These are phyloP conservation scores for Nannobrachium achirus DNA, from an alignment of 2,113 vertebrate genomes.

Conservation along the genomic window DNA sequence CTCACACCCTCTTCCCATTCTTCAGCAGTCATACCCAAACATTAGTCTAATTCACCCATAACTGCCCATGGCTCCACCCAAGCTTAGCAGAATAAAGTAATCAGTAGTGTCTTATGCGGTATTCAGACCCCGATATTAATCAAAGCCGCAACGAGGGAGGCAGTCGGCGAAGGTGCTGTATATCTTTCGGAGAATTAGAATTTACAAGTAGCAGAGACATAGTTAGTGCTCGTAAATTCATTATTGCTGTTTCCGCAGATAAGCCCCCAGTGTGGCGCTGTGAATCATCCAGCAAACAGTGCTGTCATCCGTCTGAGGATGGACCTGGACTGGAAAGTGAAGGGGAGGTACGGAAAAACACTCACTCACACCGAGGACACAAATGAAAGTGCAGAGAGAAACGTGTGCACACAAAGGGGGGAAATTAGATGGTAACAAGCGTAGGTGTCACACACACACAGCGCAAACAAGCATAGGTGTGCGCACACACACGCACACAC, in stretches of 20 bases:
- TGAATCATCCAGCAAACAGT: conserved; percentile 29
- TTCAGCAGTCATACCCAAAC: conserved; percentile 30
- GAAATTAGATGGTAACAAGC: conserved; percentile 13
- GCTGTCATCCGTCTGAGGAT: conserved; percentile 19
- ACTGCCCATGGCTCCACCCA: conserved; percentile 30
- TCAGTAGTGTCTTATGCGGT: conserved; percentile 22
- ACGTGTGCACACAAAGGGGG: background rate
- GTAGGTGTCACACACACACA: too few species aligned
- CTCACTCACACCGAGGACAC: background rate
- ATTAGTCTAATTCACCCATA: conserved; percentile 48
- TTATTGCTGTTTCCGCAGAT: conserved; percentile 27
- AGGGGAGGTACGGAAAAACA: conserved; percentile 38
- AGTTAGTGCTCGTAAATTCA: conserved; percentile 36
- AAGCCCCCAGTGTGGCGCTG: background rate
- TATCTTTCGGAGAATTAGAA: conserved; percentile 32
- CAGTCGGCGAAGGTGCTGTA: conserved; percentile 14
- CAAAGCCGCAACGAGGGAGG: conserved; percentile 11
- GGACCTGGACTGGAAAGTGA: conserved; percentile 31
- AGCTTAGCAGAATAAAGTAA: conserved; percentile 31
- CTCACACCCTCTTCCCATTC: conserved; percentile 16
- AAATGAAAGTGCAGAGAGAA: conserved; percentile 8
- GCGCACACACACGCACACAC: background rate
- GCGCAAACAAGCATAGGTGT: conserved; percentile 26
- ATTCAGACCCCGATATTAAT: conserved; percentile 35
- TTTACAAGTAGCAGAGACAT: conserved; percentile 28